Base-by-base conservation (phyloP, 2,888 invertebrate genomes). In the Protonemura montana region DNA sequence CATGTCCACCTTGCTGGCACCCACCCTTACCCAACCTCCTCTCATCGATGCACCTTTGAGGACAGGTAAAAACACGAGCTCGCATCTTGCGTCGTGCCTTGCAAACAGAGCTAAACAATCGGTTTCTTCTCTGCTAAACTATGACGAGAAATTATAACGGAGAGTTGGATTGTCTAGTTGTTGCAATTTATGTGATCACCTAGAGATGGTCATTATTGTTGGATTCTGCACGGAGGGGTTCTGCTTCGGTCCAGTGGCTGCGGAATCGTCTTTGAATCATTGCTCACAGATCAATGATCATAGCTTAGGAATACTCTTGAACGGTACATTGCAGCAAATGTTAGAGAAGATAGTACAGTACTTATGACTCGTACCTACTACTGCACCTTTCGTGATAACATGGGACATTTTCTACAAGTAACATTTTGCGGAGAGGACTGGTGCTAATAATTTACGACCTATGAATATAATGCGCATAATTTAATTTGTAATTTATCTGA, bases 171-270 rank as follows among this genome's bases (percentile, higher is more conserved):
- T 59, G 59, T 78, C 81, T 81, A 6, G 81, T n/a, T n/a, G 27
- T 28, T 81, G 81, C 81, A 81, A 81, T 81, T 81, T 81, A 81
- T 81, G 78, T 78, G 78, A 78, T 78, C 3, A 16, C 13, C 59
- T 16, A 59, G n/a, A n/a, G 59, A 10, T 59, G 59, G 59, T 59
- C 59, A 59, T 59, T 59, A 59, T 59, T 59, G 59, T 21, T 13
- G 59, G 59, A 59, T 59, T 59, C 59, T 59, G 59, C 59, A 59
- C 59, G 59, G 59, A 59, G 59, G 59, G 59, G 13, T 59, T 59
- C 21, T 10, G 59, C 59, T 59, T 59, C 59, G 59, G 59, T 59
- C 59, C 59, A 59, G 59, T 59, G 59, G 16, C 21, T 59, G 59
- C 21, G 59, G 59, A 59, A 59, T 59, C 59, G 59, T 59, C 59